These are phyloP conservation scores for Formica exsecta DNA, from an alignment of 1,140 invertebrate species.

Conservation along the genomic window DNA sequence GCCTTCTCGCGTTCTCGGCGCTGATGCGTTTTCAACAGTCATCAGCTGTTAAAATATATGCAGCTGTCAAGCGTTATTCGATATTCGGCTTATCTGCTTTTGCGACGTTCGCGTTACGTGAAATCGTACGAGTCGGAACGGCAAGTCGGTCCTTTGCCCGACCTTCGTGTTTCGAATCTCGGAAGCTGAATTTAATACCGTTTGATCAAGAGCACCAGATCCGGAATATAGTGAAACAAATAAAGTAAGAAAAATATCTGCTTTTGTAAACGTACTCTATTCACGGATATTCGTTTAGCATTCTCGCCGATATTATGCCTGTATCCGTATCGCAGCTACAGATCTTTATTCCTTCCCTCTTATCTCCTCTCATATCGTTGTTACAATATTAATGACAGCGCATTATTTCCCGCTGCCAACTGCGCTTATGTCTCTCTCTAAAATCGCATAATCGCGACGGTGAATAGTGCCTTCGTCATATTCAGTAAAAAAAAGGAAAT, in stretches of 20 bases:
- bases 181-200: conserved; percentile 32
- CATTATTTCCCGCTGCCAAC: neutral
- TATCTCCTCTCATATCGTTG: conserved; percentile 4
- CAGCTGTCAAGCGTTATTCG: conserved; percentile 56
- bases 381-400: conserved; percentile 31
- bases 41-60: conserved; percentile 64
- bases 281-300: neutral
- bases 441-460: neutral
- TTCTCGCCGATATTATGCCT: neutral
- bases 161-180: conserved; percentile 23
- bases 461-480: neutral
- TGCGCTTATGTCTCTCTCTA: neutral
- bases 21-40: conserved; percentile 1
- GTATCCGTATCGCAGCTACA: neutral
- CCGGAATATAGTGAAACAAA: conserved; percentile 5
- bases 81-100: conserved; percentile 44
- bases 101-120: conserved; percentile 12
- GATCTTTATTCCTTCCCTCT: neutral
- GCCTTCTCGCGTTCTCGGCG: neutral
- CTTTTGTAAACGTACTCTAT: conserved; percentile 12
- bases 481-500: neutral
- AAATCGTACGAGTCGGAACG: conserved; percentile 8
- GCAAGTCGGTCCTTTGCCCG: conserved; percentile 10
- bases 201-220: conserved; percentile 1
- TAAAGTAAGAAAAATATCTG: neutral